Percentiles rank a stretch among this genome's conserved stretches.
phyloP scores from a whole-genome alignment of 2,888 invertebrate species.

The Gryllus longicercus region DNA sequence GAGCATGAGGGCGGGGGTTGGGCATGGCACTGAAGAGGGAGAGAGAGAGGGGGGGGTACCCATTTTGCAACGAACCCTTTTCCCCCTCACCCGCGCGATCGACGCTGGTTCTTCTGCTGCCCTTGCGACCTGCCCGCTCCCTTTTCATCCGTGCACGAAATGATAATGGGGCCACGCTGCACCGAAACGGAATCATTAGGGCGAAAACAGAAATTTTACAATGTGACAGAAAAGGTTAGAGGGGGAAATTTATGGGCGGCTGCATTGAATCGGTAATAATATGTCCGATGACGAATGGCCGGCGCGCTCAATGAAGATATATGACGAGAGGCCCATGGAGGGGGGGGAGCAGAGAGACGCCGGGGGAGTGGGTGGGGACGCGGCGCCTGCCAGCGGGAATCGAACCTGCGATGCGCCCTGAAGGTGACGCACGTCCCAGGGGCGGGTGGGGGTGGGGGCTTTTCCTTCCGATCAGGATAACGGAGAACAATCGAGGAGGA shows the following conservation, averaged over 20 bases:
- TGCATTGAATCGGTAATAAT: conserved; percentile 17
- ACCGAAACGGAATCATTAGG: conserved; percentile 2
- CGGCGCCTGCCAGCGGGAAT: no score
- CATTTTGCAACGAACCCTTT: no score
- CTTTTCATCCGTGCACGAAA: no score
- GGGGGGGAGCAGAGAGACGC: neutral
- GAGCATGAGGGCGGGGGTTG: no score
- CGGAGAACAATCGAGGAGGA: neutral
- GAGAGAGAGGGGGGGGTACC: no score
- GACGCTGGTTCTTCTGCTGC: no score
- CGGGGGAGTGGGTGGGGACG: neutral
- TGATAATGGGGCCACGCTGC: neutral
- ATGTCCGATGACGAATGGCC: neutral
- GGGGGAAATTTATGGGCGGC: neutral
- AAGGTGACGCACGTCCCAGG: neutral
- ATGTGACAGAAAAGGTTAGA: conserved; percentile 6
- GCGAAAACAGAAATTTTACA: conserved; percentile 17
- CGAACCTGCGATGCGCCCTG: no score
- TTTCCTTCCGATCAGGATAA: neutral
- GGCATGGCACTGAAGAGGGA: no score
- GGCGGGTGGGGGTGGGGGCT: neutral
- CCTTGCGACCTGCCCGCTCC: no score
- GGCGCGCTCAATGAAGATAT: neutral
- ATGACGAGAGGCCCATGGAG: neutral
- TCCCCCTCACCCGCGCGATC: no score